These are phyloP conservation scores for Pteromalus puparum DNA, from an alignment of 1,140 invertebrate genomes.

Conservation along the genomic window DNA sequence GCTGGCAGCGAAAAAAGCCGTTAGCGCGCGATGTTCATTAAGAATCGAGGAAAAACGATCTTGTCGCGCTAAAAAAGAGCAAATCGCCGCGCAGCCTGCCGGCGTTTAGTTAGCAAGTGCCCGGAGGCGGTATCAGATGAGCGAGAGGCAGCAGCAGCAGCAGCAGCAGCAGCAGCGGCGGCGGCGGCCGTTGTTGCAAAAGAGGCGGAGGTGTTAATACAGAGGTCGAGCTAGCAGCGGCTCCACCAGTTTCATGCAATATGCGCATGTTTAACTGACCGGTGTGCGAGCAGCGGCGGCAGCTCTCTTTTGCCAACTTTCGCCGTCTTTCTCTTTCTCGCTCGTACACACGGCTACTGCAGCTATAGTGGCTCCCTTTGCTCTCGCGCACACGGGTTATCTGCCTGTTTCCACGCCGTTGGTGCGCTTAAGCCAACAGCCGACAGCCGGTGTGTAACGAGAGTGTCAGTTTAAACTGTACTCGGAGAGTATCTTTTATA, in stretches of 20 bases:
- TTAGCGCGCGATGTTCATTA: conserved; percentile 42
- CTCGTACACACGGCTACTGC: neutral
- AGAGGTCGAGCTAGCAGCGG: conserved; percentile 69
- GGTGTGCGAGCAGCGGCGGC: conserved; percentile 60
- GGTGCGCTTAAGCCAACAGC: neutral
- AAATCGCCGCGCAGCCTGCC: conserved; percentile 9
- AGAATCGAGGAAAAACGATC: conserved; percentile 44
- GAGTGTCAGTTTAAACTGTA: neutral
- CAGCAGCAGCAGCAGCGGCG: too few relatives aligned
- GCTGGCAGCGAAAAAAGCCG: conserved; percentile 40
- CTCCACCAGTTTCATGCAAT: conserved; percentile 75
- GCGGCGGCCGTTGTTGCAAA: neutral
- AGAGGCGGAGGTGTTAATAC: conserved; percentile 72
- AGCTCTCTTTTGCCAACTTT: conserved; percentile 35
- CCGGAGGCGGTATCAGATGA: conserved; percentile 44
- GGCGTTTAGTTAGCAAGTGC: conserved; percentile 36
- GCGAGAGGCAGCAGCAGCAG: conserved; percentile 5
- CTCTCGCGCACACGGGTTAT: neutral
- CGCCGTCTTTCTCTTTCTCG: conserved; percentile 36
- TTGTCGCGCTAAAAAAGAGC: conserved; percentile 41
- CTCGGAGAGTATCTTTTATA: neutral
- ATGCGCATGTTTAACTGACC: conserved; percentile 76
- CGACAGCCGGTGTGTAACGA: neutral
- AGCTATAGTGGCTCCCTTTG: neutral
- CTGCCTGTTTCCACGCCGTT: neutral